Evolutionary conservation across 2,797 vertebrate genomes (phyloP).

Genomic region (Takifugu ocellatus): DNA sequence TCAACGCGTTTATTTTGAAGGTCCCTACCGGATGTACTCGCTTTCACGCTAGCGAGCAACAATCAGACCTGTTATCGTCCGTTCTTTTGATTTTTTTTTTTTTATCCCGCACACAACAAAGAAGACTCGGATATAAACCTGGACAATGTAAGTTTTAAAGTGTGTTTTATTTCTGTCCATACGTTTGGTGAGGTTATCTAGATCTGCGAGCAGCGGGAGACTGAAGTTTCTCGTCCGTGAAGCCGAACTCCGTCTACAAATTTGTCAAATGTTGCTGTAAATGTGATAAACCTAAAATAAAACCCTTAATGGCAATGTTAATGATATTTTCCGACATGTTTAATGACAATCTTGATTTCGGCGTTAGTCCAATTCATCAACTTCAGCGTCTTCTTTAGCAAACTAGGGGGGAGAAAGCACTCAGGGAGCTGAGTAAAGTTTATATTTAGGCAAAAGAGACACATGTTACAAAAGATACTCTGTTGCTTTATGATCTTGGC

Average conservation of each 20-base stretch:
- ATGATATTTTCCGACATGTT: fast-evolving
- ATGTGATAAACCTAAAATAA: fast-evolving
- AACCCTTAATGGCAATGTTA: too few relatives aligned
- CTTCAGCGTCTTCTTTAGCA: neutral
- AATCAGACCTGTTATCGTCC: too few relatives aligned
- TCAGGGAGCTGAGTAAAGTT: too few relatives aligned
- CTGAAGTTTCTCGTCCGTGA: fast-evolving
- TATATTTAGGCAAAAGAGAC: too few relatives aligned
- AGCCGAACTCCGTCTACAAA: constrained; percentile 4
- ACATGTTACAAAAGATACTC: too few relatives aligned
- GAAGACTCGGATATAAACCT: neutral
- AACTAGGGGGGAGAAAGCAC: too few relatives aligned
- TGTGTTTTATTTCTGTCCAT: neutral
- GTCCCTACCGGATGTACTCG: neutral
- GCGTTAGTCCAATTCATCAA: neutral
- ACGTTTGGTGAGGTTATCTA: neutral
- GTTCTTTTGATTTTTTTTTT: neutral
- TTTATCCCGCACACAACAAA: neutral
- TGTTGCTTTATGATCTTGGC: too few relatives aligned
- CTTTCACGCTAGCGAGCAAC: neutral
- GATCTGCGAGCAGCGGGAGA: fast-evolving
- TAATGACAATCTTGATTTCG: fast-evolving
- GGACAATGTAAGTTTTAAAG: constrained; percentile 36
- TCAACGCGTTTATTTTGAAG: neutral
- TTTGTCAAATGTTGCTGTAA: neutral